These are phyloP conservation scores for Amia ocellicauda DNA, from an alignment of 2,113 vertebrate species.

Conservation along the genomic window DNA sequence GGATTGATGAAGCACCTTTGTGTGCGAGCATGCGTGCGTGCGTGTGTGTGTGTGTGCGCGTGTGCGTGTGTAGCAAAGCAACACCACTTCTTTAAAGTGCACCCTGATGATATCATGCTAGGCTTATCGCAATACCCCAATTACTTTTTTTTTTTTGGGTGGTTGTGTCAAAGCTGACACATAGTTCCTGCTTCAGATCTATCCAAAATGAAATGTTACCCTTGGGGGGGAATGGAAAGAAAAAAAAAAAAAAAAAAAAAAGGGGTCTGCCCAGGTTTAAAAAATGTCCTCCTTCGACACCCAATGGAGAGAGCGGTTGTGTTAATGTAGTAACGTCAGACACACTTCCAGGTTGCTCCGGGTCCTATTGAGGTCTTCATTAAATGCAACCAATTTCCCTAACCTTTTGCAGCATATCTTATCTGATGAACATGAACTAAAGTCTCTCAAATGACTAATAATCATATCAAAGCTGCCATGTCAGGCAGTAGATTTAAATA, in stretches of 20 bases:
- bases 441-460: slow-evolving; percentile 95
- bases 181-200: too few relatives aligned
- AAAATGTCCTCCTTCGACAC: not conserved
- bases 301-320: not conserved
- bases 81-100: too few relatives aligned
- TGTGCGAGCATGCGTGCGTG: too few relatives aligned
- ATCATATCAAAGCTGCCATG: slow-evolving; percentile 98
- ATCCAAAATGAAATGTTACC: not conserved
- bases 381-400: slow-evolving; percentile 85
- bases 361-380: slow-evolving; percentile 74
- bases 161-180: too few relatives aligned
- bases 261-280: not conserved
- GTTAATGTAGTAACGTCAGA: slow-evolving; percentile 61
- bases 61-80: too few relatives aligned
- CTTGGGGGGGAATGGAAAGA: not conserved
- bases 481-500: slow-evolving; percentile 98
- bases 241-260: too few relatives aligned
- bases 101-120: too few relatives aligned
- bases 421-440: slow-evolving; percentile 91
- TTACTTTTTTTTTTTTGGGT: too few relatives aligned
- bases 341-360: slow-evolving; percentile 55
- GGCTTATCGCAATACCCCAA: too few relatives aligned
- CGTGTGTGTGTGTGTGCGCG: too few relatives aligned
- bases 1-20: too few relatives aligned
- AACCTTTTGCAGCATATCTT: slow-evolving; percentile 85